Evolutionary conservation across 2,797 vertebrate species (phyloP).

Genomic region (Serranus cabrilla): DNA sequence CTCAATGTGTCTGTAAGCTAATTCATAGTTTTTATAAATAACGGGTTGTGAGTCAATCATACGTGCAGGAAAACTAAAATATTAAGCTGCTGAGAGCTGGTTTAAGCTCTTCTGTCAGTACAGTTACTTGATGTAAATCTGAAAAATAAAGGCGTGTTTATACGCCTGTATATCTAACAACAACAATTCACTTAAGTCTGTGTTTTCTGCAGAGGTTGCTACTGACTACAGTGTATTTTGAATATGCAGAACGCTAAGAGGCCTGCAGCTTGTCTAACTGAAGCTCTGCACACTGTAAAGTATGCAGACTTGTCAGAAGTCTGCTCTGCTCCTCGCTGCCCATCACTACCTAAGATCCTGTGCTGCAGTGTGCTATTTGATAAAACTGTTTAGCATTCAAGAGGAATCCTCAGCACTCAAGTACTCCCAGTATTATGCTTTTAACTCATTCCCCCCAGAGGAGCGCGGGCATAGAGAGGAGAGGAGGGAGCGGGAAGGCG

Average conservation of each 20-base stretch:
- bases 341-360: constrained; percentile 62
- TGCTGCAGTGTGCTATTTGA: constrained; percentile 74
- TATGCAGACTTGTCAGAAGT: constrained; percentile 36
- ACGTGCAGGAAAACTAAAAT: constrained; percentile 11
- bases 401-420: constrained; percentile 74
- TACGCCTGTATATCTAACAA: not conserved
- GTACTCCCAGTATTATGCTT: constrained; percentile 81
- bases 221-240: not conserved
- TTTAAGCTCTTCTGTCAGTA: constrained; percentile 2
- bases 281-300: not conserved
- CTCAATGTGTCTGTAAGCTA: not conserved
- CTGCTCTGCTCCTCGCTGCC: constrained; percentile 49
- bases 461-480: constrained; percentile 41
- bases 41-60: not conserved
- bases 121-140: not conserved
- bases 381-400: constrained; percentile 82
- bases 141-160: not conserved
- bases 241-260: not conserved
- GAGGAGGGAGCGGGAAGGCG: constrained; percentile 29
- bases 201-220: not conserved
- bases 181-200: not conserved
- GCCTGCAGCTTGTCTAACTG: not conserved
- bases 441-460: constrained; percentile 78
- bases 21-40: not conserved
- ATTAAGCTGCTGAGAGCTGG: not conserved